These are phyloP conservation scores for Megaustenia siamemsis DNA, from an alignment of 2,888 invertebrate genomes.

Conservation along the genomic window DNA sequence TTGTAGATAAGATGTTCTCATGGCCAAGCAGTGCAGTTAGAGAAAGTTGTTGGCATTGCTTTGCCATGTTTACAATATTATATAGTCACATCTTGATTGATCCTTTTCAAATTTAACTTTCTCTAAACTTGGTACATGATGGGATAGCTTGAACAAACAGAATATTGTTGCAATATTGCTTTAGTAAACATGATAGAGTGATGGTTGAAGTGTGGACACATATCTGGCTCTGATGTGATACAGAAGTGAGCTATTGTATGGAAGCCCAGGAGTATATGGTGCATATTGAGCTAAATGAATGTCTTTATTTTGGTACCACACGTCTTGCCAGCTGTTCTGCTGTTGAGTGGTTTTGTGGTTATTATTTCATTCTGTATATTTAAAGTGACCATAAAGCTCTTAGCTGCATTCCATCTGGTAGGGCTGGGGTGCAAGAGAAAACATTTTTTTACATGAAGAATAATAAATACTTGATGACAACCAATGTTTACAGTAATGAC, in stretches of 20 bases:
- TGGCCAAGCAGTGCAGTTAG: too few species aligned
- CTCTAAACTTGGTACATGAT: too few species aligned
- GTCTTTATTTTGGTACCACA: slow-evolving; percentile 39
- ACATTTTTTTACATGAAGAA: slow-evolving; percentile 20
- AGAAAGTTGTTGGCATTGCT: too few species aligned
- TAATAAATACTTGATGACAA: slow-evolving; percentile 35
- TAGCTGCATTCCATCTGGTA: not conserved
- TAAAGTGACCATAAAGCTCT: slow-evolving; percentile 4
- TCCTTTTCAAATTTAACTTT: too few species aligned
- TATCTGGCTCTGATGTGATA: slow-evolving; percentile 40
- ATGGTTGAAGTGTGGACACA: not conserved
- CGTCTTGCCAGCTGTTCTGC: not conserved
- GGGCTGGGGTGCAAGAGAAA: slow-evolving; percentile 7
- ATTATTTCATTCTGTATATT: slow-evolving; percentile 24
- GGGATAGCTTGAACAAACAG: too few species aligned
- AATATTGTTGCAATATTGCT: not conserved
- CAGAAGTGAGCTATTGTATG: not conserved
- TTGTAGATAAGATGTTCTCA: too few species aligned
- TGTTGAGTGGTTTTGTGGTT: not conserved
- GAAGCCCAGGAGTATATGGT: slow-evolving; percentile 31
- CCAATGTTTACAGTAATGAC: slow-evolving; percentile 41
- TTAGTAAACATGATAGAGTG: not conserved
- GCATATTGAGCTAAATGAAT: slow-evolving; percentile 48
- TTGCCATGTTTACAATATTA: too few species aligned
- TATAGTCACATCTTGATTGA: too few species aligned